Percentiles rank a stretch among this genome's conserved stretches.
phyloP scores from a whole-genome alignment of 2,113 vertebrate genomes.

The Mustela nigripes region DNA sequence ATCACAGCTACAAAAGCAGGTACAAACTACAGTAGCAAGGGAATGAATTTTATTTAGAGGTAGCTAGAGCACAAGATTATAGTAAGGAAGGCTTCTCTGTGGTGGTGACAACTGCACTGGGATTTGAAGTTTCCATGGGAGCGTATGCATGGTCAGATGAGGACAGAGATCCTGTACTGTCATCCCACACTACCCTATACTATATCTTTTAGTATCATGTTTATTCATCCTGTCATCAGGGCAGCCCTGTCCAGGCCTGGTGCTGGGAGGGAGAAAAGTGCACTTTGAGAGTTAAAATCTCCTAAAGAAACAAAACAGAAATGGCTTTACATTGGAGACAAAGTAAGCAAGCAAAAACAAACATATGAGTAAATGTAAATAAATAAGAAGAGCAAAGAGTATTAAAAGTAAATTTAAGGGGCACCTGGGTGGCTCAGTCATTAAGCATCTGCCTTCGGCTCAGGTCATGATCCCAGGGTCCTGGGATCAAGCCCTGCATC shows the following conservation, averaged over 20 bases:
- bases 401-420: background rate
- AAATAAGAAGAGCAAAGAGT: background rate
- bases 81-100: background rate
- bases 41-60: background rate
- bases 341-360: background rate
- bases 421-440: no score
- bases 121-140: background rate
- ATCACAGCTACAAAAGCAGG: background rate
- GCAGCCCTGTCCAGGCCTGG: background rate
- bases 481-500: no score
- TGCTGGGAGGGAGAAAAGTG: background rate
- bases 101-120: rapidly evolving
- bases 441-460: no score
- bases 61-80: background rate
- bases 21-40: background rate
- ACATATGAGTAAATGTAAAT: background rate
- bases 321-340: background rate
- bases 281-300: background rate
- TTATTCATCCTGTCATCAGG: background rate
- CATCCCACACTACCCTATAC: background rate
- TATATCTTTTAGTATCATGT: no score
- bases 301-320: background rate
- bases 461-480: no score
- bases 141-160: background rate
- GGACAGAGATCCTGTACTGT: background rate